Evolutionary conservation across 2,113 vertebrate genomes (phyloP), one percentile per base, ranked within the genome.

Genomic region (Poicephalus meyeri): DNA sequence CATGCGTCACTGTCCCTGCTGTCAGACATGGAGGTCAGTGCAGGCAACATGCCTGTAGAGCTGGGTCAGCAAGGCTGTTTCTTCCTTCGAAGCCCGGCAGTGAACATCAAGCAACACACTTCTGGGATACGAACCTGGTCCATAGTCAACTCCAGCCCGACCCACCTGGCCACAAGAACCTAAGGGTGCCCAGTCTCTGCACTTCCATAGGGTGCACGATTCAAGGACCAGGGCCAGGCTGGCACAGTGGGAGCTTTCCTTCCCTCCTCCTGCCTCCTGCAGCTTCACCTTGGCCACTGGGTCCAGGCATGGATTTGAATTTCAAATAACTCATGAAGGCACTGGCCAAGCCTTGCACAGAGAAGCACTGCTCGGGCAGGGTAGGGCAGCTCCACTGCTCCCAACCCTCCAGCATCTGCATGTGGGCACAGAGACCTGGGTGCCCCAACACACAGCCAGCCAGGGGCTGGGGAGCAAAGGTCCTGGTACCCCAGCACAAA

Each of bases 301-400:
- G 24, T 64, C 78, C 3, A 6, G 63, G 66, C 79, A 92, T 18
- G n/a, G 77, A 96, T 97, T 95, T 96, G 86, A 89, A 95, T 88
- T 94, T 94, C 86, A 96, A 94, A 96, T 81, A 90, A 66, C 74
- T 61, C 44, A 35, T 11, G 16, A 72, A 83, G 63, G 84, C 61
- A 44, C 52, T 80, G 5, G 9, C 17, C 70, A 46, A 78, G 41
- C 61, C 53, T 82, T 37, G 31, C 44, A 66, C 0, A 13, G 44
- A 86, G 58, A 6, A 82, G 18, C 52, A 82, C 11, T 94, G 78
- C 86, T 92, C 28, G 41, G 86, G 35, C 63, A 92, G 49, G 52
- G 69, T 44, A 88, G 52, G 76, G 82, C 72, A 90, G 55, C 18
- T 53, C 20, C 18, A 65, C 39, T 55, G 46, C 50, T 68, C 49